A percentile compares a stretch with the other conserved stretches of the same genome.
These are phyloP conservation scores for Trichosurus vulpecula DNA, from an alignment of 2,797 vertebrate species.

Conservation along the genomic window DNA sequence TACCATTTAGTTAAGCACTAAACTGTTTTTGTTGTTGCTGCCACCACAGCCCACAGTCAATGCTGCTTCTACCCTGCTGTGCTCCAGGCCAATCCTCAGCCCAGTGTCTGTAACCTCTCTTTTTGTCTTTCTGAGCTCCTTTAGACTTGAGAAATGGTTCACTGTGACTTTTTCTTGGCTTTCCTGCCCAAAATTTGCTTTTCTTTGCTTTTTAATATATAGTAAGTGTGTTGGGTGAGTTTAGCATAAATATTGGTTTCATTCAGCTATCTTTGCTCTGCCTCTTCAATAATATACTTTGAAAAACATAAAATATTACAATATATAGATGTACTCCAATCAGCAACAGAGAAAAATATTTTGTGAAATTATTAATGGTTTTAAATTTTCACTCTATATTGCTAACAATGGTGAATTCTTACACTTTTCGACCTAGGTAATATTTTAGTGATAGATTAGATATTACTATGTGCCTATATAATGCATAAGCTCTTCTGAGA, in stretches of 20 bases:
- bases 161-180: not conserved
- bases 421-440: too few relatives aligned
- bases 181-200: not conserved
- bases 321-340: not conserved
- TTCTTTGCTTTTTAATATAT: not conserved
- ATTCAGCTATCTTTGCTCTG: not conserved
- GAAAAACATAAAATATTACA: not conserved
- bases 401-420: not conserved
- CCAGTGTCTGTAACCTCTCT: too few relatives aligned
- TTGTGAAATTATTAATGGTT: not conserved
- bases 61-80: too few relatives aligned
- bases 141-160: not conserved
- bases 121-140: too few relatives aligned
- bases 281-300: not conserved
- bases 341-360: not conserved
- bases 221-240: not conserved
- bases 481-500: too few relatives aligned
- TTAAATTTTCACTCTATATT: not conserved
- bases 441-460: too few relatives aligned
- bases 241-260: not conserved
- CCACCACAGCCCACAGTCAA: too few relatives aligned
- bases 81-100: too few relatives aligned
- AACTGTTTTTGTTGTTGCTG: too few relatives aligned
- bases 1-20: too few relatives aligned
- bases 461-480: too few relatives aligned